Percentiles rank a stretch among this genome's conserved stretches.
phyloP scores from a whole-genome alignment of 2,888 invertebrate species.

The Strigamia transsilvanica region DNA sequence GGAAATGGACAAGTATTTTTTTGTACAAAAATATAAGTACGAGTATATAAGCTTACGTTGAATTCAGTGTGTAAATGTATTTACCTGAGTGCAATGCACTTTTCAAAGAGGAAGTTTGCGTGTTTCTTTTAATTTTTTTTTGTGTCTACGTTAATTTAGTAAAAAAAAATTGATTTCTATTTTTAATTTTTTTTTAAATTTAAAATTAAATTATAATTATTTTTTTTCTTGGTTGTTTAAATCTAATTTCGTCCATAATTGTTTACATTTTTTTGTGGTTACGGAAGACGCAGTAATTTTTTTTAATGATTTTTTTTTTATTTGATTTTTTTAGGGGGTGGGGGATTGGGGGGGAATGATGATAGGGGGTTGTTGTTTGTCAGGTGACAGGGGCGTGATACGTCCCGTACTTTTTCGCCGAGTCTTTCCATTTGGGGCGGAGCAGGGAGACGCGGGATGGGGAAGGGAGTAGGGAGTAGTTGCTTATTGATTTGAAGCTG shows the following conservation, averaged over 20 bases:
- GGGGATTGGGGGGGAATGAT: neutral
- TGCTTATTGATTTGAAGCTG: conserved; percentile 45
- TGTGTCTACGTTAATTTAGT: neutral
- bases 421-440: conserved; percentile 19
- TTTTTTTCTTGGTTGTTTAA: neutral
- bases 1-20: conserved; percentile 19
- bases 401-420: conserved; percentile 18
- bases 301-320: conserved; percentile 12
- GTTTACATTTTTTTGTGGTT: neutral
- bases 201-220: conserved; percentile 2
- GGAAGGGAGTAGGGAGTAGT: conserved; percentile 40
- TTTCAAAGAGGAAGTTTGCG: conserved; percentile 44
- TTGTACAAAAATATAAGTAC: neutral
- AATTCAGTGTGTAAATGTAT: neutral
- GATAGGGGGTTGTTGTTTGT: conserved; percentile 41
- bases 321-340: neutral
- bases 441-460: conserved; percentile 47
- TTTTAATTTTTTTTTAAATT: conserved; percentile 12
- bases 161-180: conserved; percentile 1
- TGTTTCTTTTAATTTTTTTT: conserved; percentile 43
- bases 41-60: neutral
- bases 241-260: conserved; percentile 10
- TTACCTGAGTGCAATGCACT: conserved; percentile 45
- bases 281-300: neutral
- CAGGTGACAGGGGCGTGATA: conserved; percentile 35